Conservation (phyloP, 2,888 invertebrate genomes). For the Phalera bucephala region DNA sequence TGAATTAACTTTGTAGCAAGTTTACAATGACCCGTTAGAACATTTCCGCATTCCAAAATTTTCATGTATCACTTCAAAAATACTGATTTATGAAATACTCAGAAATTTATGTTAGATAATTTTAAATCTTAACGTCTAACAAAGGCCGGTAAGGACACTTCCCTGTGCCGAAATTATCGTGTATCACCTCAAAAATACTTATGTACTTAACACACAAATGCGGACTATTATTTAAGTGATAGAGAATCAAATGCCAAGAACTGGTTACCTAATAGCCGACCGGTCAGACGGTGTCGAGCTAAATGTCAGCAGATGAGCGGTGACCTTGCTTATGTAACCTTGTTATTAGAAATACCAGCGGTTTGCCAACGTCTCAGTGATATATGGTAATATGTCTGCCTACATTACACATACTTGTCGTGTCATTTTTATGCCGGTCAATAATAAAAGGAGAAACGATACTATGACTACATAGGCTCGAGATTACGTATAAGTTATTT, state of each 20-base stretch:
- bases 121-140: too few species aligned
- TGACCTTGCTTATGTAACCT: constrained; percentile 75
- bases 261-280: constrained; percentile 63
- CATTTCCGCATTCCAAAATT: too few species aligned
- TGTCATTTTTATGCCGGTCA: constrained; percentile 4
- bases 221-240: constrained; percentile 27
- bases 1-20: too few species aligned
- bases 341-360: constrained; percentile 61
- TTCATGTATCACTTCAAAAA: too few species aligned
- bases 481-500: too few species aligned
- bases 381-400: constrained; percentile 25
- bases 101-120: too few species aligned
- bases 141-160: too few species aligned
- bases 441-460: background rate
- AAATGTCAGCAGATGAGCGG: constrained; percentile 72
- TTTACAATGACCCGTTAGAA: too few species aligned
- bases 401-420: constrained; percentile 20
- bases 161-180: too few species aligned
- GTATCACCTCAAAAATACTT: too few species aligned
- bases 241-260: constrained; percentile 46
- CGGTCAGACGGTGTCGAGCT: constrained; percentile 60
- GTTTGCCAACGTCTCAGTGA: constrained; percentile 52
- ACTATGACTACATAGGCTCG: too few species aligned
- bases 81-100: too few species aligned
- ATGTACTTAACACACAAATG: constrained; percentile 2